Percentiles rank a stretch among this genome's conserved stretches.
phyloP scores from a whole-genome alignment of 1,140 invertebrate species.

The Notospermus geniculatus region DNA sequence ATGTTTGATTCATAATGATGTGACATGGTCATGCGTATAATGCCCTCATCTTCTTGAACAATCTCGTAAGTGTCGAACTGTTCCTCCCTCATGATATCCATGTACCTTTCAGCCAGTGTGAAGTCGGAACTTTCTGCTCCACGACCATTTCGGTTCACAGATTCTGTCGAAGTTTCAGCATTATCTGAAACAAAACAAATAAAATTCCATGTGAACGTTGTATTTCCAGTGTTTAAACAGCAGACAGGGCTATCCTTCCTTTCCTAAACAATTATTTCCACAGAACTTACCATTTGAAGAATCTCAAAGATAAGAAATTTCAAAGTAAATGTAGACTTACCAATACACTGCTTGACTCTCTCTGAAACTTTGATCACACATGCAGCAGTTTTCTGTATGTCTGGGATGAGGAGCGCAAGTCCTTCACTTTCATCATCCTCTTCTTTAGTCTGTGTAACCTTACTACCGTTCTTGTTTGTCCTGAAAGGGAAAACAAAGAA shows the following conservation, averaged over 20 bases:
- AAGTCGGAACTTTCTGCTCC: neutral
- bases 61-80: slow-evolving; percentile 92
- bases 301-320: too few relatives aligned
- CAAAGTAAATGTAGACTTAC: slow-evolving; percentile 22
- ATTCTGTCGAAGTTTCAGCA: neutral
- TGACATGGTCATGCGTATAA: slow-evolving; percentile 78
- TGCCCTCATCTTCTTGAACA: slow-evolving; percentile 74
- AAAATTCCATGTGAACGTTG: neutral
- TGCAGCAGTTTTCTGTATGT: slow-evolving; percentile 78
- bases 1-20: slow-evolving; percentile 91
- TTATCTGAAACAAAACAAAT: neutral
- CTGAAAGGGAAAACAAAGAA: too few relatives aligned
- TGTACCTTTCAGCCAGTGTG: slow-evolving; percentile 66
- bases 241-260: too few relatives aligned
- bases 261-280: too few relatives aligned
- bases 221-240: too few relatives aligned
- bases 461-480: slow-evolving; percentile 40
- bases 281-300: too few relatives aligned
- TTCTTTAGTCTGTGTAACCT: slow-evolving; percentile 60
- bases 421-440: slow-evolving; percentile 82
- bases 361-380: slow-evolving; percentile 62
- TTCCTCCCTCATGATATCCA: slow-evolving; percentile 80
- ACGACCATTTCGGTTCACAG: neutral
- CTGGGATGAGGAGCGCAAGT: slow-evolving; percentile 79
- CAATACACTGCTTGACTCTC: slow-evolving; percentile 32